A percentile compares a stretch with the other conserved stretches of the same genome.
Evolutionary conservation across 2,888 invertebrate species (phyloP).

Genomic region (Selenia dentaria): DNA sequence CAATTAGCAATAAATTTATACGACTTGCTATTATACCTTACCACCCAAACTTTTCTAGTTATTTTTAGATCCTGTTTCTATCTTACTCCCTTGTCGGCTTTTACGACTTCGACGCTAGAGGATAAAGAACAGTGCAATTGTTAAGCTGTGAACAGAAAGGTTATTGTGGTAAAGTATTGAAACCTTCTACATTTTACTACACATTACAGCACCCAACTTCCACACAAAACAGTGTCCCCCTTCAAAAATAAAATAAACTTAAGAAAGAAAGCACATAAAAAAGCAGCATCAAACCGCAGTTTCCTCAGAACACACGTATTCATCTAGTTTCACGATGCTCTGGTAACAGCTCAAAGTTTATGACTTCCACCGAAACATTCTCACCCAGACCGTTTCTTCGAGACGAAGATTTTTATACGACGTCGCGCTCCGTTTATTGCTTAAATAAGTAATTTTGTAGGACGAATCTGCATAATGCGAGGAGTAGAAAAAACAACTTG

Average conservation of each 20-base stretch:
- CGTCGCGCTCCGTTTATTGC: conserved; percentile 74
- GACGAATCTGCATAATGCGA: conserved; percentile 77
- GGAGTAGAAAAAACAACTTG: conserved; percentile 67
- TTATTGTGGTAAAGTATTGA: no score
- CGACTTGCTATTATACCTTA: no score
- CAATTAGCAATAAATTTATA: no score
- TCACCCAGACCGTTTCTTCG: conserved; percentile 41
- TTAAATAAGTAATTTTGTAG: conserved; percentile 77
- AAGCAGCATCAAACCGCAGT: conserved; percentile 42
- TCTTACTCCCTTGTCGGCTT: no score
- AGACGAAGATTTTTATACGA: conserved; percentile 72
- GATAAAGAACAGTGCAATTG: no score
- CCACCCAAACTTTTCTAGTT: no score
- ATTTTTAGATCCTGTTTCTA: no score
- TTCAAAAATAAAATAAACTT: conserved; percentile 6
- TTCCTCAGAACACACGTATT: conserved; percentile 4
- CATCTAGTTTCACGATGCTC: neutral
- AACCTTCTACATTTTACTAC: no score
- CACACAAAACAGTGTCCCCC: no score
- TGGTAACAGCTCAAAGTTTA: conserved; percentile 12
- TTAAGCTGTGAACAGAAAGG: no score
- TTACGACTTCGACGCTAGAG: no score
- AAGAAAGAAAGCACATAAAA: conserved; percentile 17
- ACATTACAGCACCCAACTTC: no score
- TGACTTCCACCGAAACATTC: conserved; percentile 39